Percentiles rank a stretch among this genome's conserved stretches.
phyloP scores from a whole-genome alignment of 2,113 vertebrate species.

The Triplophysa rosa region DNA sequence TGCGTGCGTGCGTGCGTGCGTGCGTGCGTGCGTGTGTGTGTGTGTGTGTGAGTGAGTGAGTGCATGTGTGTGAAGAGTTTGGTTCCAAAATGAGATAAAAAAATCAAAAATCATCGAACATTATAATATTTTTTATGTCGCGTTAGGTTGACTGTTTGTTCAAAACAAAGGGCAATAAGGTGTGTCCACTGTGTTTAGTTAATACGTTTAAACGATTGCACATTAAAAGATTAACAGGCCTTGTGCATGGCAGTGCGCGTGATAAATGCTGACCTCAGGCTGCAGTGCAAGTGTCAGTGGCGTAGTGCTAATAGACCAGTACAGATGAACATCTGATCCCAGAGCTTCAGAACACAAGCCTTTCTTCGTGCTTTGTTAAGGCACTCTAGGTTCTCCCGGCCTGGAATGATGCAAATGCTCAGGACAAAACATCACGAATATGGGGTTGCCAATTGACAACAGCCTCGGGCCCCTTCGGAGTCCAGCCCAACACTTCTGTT shows the following conservation, averaged over 20 bases:
- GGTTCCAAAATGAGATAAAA: no score
- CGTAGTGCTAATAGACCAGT: slow-evolving; percentile 62
- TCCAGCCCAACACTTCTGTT: slow-evolving; percentile 18
- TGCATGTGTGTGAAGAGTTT: no score
- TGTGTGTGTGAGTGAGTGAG: no score
- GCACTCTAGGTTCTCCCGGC: slow-evolving; percentile 41
- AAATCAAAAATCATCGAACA: no score
- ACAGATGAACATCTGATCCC: slow-evolving; percentile 63
- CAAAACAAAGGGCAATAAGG: not conserved
- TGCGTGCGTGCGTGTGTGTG: no score
- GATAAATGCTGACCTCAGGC: not conserved
- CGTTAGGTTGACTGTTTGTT: no score
- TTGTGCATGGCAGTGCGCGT: not conserved
- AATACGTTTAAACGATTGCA: not conserved
- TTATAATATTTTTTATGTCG: not conserved
- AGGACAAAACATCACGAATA: slow-evolving; percentile 57
- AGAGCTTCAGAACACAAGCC: slow-evolving; percentile 51
- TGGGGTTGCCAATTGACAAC: slow-evolving; percentile 42
- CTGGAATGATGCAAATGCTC: slow-evolving; percentile 60
- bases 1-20: no score
- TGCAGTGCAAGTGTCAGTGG: slow-evolving; percentile 16
- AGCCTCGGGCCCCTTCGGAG: slow-evolving; percentile 47
- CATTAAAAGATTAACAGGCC: not conserved
- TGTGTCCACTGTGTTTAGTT: not conserved
- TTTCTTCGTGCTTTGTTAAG: slow-evolving; percentile 25